Base-by-base conservation (phyloP, 2,888 invertebrate genomes). In the Erpobdella octoculata region DNA sequence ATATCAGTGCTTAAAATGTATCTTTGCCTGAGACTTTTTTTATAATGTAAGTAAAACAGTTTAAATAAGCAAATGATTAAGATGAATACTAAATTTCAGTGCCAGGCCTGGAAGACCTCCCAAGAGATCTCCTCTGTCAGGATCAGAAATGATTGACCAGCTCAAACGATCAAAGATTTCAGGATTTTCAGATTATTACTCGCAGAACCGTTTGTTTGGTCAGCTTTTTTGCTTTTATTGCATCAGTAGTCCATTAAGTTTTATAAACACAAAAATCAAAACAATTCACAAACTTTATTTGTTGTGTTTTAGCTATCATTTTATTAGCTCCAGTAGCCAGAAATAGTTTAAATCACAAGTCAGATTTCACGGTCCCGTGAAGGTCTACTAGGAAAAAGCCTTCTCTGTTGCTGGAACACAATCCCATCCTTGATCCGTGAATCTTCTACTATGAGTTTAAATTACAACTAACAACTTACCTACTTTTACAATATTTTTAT, bases 71-170 rank as follows among this genome's bases (percentile, higher is more conserved):
- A 18, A 58, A 25, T 58, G n/a, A 58, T 5, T 58, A 25, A 25
- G n/a, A 21, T 58, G 28, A 58, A 58, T 9, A n/a, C n/a, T n/a
- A n/a, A n/a, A n/a, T n/a, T n/a, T 21, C 53, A 70, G 72, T 33
- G 72, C 72, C 33, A 61, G 72, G 9, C 72, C 72, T 2, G 72
- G 72, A 33, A 72, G 72, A 9, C 72, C 72, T 18, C 72, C 72
- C 8, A 73, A 73, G 38, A 38, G 72, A 33, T 71, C 72, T 12
- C 69, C 72, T 5, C 33, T 67, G 21, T 71, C 70, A 15, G 38
- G 41, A 9, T 46, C 70, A 18, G 31, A 66, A 4, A 66, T 61
- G 12, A 53, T 70, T 0, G 72, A 73, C n/a, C 70, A 65, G 5
- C 70, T 73, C 35, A 73, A 73, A 48, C 31, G 72, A 70, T 31